Conservation (phyloP, 2,797 vertebrate genomes). For the Carcharodon carcharias region DNA sequence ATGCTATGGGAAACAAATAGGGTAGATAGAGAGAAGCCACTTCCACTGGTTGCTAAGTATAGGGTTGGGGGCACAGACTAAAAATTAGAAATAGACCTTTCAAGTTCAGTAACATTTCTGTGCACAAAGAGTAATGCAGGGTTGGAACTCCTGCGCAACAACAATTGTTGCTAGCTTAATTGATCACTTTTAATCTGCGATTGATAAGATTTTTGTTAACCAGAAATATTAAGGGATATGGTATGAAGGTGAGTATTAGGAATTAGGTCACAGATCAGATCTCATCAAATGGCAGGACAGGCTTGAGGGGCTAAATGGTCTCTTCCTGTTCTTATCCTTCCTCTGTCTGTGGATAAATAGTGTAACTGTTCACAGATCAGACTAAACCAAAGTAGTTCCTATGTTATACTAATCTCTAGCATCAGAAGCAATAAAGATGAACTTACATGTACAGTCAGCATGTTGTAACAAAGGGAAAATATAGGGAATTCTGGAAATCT, state of each 20-base stretch:
- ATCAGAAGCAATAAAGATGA: not conserved
- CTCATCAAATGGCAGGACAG: not conserved
- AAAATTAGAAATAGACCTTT: too few relatives aligned
- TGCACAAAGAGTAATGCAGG: too few relatives aligned
- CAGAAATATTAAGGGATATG: too few relatives aligned
- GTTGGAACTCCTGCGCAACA: too few relatives aligned
- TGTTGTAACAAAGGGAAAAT: not conserved
- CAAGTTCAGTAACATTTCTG: too few relatives aligned
- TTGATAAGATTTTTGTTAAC: too few relatives aligned
- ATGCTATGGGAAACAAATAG: too few relatives aligned
- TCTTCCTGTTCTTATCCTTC: not conserved
- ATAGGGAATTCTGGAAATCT: too few relatives aligned
- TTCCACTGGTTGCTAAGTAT: too few relatives aligned
- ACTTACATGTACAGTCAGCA: not conserved
- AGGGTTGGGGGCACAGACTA: too few relatives aligned
- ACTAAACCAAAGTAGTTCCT: not conserved
- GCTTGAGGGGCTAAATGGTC: not conserved
- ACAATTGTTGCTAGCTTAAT: not conserved
- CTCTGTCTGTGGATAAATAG: not conserved
- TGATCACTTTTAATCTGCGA: not conserved
- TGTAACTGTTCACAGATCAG: not conserved
- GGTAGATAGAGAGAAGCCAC: too few relatives aligned
- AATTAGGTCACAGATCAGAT: not conserved
- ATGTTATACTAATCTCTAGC: not conserved
- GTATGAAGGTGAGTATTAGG: too few relatives aligned